These are phyloP conservation scores for Lepus timidus DNA, from an alignment of 2,113 vertebrate genomes.

Conservation along the genomic window DNA sequence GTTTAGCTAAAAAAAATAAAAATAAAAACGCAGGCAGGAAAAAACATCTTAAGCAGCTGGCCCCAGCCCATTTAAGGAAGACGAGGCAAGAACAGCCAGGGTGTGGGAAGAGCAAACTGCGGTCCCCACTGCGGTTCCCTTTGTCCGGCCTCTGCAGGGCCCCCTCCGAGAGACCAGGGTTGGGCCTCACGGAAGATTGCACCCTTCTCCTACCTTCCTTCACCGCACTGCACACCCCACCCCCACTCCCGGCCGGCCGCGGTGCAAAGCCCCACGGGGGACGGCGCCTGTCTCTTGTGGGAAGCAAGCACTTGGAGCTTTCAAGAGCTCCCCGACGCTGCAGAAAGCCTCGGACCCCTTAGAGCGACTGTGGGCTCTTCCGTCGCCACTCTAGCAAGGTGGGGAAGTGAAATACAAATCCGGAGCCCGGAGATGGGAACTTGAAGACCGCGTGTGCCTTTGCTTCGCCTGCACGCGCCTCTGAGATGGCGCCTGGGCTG, in stretches of 20 bases:
- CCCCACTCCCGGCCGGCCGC: not conserved
- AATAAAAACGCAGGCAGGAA: not conserved
- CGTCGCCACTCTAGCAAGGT: not conserved
- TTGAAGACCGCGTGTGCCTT: not conserved
- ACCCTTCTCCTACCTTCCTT: not conserved
- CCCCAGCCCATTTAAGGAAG: not conserved
- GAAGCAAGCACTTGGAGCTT: not conserved
- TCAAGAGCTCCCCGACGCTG: not conserved
- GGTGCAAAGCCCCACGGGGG: not conserved
- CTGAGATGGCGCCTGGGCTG: not conserved
- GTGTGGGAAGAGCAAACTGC: too few relatives aligned
- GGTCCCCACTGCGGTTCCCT: not conserved
- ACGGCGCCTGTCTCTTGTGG: not conserved
- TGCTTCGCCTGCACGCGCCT: not conserved
- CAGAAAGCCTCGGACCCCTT: not conserved
- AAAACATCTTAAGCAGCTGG: not conserved
- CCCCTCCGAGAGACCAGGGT: not conserved
- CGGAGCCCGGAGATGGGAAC: not conserved
- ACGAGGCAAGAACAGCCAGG: not conserved
- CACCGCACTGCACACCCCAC: too few relatives aligned
- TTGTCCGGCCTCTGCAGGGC: not conserved
- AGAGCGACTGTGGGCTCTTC: not conserved
- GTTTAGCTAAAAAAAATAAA: not conserved
- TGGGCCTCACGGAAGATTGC: not conserved
- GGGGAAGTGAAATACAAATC: conserved; percentile 28